Base-by-base conservation (phyloP, 2,888 invertebrate species). In the Drosophila pegasa region DNA sequence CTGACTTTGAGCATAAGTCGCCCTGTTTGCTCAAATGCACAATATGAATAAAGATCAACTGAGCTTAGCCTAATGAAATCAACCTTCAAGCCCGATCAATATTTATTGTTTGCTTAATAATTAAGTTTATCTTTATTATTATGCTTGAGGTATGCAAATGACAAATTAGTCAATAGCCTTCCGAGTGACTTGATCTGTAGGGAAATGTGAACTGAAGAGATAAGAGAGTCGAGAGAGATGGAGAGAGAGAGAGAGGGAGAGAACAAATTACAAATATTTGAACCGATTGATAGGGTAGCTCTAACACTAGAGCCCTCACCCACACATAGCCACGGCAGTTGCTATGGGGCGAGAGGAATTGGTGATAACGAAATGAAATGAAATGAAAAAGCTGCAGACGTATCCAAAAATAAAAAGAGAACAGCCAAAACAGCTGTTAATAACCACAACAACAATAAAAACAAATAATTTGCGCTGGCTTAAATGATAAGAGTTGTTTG, bases 11-110 rank as follows among this genome's bases (percentile, higher is more conserved):
- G 18, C 37, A 37, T 37, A 51, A 37, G 25, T 27, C 16, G 20
- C 31, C 20, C 16, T 47, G 10, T 33, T 57, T 27, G 51, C 40
- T 47, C 10, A 33, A 20, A 33, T 37, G 31, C 48, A 54, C 41
- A 43, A 38, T 54, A 18, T 41, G 18, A 56, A 38, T 56, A 31
- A 41, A 71, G 72, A 47, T 71, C 50, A 59, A 63, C 50, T 51
- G 16, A 38, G 40, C 47, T 43, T 3, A 35, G 50, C 40, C 51
- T 25, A 47, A 55, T 50, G 38, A 43, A 56, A 20, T 22, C 29
- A 48, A 7, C 56, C 57, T 57, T 71, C 31, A 51, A 31, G 12
- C 4, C 4, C 1, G 20, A 41, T 35, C 27, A 41, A 37, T 48
- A 27, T 61, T 25, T 51, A n/a, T 29, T 16, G 33, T 52, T 25